These are phyloP conservation scores for Psittacus erithacus DNA, from an alignment of 2,113 vertebrate species.

Conservation along the genomic window DNA sequence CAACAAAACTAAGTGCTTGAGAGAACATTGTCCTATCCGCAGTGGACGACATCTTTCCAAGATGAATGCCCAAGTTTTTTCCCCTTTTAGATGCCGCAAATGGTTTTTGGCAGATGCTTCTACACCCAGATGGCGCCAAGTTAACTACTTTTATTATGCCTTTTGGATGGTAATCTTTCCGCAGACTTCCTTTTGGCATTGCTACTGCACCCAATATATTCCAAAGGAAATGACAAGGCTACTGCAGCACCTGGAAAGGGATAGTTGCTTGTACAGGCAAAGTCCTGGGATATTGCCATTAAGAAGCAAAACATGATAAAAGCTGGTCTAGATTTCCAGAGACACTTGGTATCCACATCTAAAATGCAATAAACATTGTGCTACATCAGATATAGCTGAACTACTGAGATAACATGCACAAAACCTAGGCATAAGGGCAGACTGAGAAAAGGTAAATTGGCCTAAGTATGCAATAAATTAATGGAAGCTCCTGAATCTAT, in stretches of 20 bases:
- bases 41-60: slow-evolving; percentile 56
- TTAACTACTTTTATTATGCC: slow-evolving; percentile 69
- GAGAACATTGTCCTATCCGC: background rate
- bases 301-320: slow-evolving; percentile 46
- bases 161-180: slow-evolving; percentile 66
- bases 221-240: slow-evolving; percentile 71
- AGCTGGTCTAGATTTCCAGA: slow-evolving; percentile 2
- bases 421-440: background rate
- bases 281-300: slow-evolving; percentile 44
- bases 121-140: slow-evolving; percentile 64
- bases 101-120: slow-evolving; percentile 64
- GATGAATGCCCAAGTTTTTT: slow-evolving; percentile 47
- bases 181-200: slow-evolving; percentile 69
- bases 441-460: background rate
- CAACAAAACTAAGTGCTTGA: slow-evolving; percentile 39
- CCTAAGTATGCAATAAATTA: slow-evolving; percentile 29
- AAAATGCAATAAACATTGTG: slow-evolving; percentile 20
- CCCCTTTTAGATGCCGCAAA: slow-evolving; percentile 51
- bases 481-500: background rate
- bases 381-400: slow-evolving; percentile 23
- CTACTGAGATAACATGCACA: background rate
- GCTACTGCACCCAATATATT: slow-evolving; percentile 64
- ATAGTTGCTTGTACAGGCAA: slow-evolving; percentile 58
- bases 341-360: slow-evolving; percentile 11
- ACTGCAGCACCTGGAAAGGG: slow-evolving; percentile 65